A percentile compares a stretch with the other conserved stretches of the same genome.
These are phyloP conservation scores for Medauroidea extradentata DNA, from an alignment of 1,140 invertebrate genomes.

Conservation along the genomic window DNA sequence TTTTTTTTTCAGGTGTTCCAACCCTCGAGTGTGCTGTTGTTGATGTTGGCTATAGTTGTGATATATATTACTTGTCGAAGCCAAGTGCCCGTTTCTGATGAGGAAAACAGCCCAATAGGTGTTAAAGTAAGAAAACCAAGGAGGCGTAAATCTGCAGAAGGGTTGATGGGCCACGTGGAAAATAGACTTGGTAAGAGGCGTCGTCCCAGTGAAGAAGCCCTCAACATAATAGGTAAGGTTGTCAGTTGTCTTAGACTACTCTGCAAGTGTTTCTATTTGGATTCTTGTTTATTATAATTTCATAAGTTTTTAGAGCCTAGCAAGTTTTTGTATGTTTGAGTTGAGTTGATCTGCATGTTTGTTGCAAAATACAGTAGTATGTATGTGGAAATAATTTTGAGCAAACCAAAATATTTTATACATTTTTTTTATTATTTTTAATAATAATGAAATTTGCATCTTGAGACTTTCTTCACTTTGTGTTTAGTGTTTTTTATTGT, in stretches of 20 bases:
- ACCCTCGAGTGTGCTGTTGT: constrained; percentile 48
- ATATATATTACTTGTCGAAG: constrained; percentile 45
- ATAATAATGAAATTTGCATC: too few species aligned
- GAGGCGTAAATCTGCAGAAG: constrained; percentile 20
- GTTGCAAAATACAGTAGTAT: too few species aligned
- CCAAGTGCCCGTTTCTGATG: constrained; percentile 13
- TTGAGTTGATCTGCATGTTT: background rate
- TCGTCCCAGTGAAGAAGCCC: constrained; percentile 71
- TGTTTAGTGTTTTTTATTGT: too few species aligned
- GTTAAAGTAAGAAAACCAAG: constrained; percentile 6
- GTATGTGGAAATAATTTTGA: too few species aligned
- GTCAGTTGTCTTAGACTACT: background rate
- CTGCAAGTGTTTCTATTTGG: background rate
- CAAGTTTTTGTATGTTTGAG: too few species aligned
- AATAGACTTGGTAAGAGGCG: constrained; percentile 46
- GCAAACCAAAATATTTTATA: background rate
- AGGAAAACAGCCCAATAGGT: constrained; percentile 2
- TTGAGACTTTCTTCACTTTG: too few species aligned
- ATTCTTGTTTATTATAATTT: too few species aligned
- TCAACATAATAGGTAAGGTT: constrained; percentile 57
- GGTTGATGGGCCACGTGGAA: constrained; percentile 19
- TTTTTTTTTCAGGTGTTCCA: constrained; percentile 45
- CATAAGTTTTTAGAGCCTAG: too few species aligned
- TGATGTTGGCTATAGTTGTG: constrained; percentile 45
- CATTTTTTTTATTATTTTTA: background rate